These are phyloP conservation scores for Thalpophila matura DNA, from an alignment of 2,888 invertebrate species.

Conservation along the genomic window DNA sequence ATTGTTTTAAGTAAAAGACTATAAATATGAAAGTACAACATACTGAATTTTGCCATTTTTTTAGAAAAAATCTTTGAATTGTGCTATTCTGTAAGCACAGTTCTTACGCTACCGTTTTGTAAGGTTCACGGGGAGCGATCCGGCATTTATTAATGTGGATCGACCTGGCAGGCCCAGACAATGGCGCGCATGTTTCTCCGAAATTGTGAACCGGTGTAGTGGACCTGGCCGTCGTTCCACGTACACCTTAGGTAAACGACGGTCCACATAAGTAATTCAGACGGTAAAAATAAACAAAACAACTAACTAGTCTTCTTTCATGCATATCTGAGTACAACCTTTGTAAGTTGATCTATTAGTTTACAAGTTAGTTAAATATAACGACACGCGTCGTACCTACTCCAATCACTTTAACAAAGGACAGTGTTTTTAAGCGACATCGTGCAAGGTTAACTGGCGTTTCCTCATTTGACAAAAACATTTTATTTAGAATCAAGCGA, in stretches of 20 bases:
- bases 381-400: conserved; percentile 39
- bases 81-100: conserved; percentile 10
- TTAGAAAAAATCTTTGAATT: not conserved
- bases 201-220: conserved; percentile 72
- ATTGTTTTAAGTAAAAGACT: too few species aligned
- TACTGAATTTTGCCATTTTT: not conserved
- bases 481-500: conserved; percentile 46
- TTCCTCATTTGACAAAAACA: conserved; percentile 67
- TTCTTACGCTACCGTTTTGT: conserved; percentile 16
- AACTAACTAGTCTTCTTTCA: conserved; percentile 76
- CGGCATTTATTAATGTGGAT: conserved; percentile 81
- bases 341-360: conserved; percentile 57
- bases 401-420: conserved; percentile 58
- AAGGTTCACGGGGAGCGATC: conserved; percentile 66
- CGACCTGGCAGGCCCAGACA: conserved; percentile 68
- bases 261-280: conserved; percentile 79
- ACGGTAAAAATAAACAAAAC: conserved; percentile 77
- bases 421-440: conserved; percentile 62
- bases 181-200: conserved; percentile 76
- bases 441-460: conserved; percentile 67
- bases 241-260: conserved; percentile 76
- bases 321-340: conserved; percentile 74
- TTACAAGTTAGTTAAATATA: conserved; percentile 59
- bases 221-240: conserved; percentile 67
- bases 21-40: not conserved